Evolutionary conservation across 30 jellyfish, hydroid and myxozoan genomes (phyloP), one percentile per base, ranked within the genome.

Genomic region (Aurelia sp.): DNA sequence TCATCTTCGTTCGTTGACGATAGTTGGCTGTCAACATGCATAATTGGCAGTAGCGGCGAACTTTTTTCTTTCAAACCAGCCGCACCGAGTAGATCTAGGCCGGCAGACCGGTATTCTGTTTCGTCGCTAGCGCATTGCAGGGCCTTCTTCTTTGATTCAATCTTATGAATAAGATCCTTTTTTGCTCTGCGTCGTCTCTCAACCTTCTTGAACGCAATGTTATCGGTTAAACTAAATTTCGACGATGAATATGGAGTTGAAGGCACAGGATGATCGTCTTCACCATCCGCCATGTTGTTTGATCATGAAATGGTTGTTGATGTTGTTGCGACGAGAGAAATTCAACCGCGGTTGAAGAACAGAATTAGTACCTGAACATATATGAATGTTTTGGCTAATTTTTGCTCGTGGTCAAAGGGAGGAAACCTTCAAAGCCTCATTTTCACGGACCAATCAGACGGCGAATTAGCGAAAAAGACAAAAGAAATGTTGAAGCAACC

Each of bases 341-440:
- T 53, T 53, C 19, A 53, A 53, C 65, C 65, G 65, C 65, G 65
- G 65, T 53, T 53, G 65, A 53, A 53, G 65, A 53, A 53, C 65
- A 18, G 19, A 53, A 53, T 53, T 53, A 3, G 65, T 53, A 53
- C 65, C 2, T 3, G 2, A 18, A 53, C 2, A 53, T 53, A 53
- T 3, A 53, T 53, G 65, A n/a, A n/a, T n/a, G n/a, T n/a, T n/a
- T n/a, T n/a, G n/a, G n/a, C n/a, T n/a, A n/a, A n/a, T n/a, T n/a
- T n/a, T n/a, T n/a, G n/a, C n/a, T n/a, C n/a, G n/a, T n/a, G n/a
- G n/a, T n/a, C n/a, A n/a, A n/a, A n/a, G n/a, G n/a, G n/a, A n/a
- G n/a, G n/a, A n/a, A n/a, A n/a, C n/a, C n/a, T n/a, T n/a, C n/a
- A n/a, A n/a, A n/a, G n/a, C n/a, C n/a, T n/a, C n/a, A n/a, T n/a